Evolutionary conservation across 2,797 vertebrate species (phyloP), one percentile per base, ranked within the genome.

Genomic region (Nothura maculosa): DNA sequence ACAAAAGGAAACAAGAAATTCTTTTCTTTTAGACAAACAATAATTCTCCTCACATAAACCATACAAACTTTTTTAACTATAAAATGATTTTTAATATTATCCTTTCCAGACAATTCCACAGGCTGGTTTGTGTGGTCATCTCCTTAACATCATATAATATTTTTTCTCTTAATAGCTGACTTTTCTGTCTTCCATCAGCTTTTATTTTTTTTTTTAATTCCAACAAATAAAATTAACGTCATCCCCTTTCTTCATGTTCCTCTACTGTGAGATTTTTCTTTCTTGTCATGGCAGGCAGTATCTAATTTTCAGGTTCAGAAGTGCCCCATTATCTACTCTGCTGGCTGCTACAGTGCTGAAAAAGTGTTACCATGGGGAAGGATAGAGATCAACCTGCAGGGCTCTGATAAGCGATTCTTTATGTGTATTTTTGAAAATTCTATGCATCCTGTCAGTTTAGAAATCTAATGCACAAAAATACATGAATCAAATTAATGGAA

Each of bases 231-330:
- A 81, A 36, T 28, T 16, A 79, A 79, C 34, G 81, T 81, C 3
- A n/a, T 69, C 34, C 32, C 12, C 63, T 87, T 89, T 83, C 30
- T 68, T 83, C 68, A 27, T 80, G 55, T 68, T 30, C 34, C 16
- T 60, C n/a, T 30, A 72, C 18, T 1, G 1, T 28, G 24, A 80
- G 61, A 47, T 66, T 87, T 90, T 87, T 87, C 40, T 43, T 87
- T 87, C 74, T 75, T 62, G 85, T 81, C 64, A 75, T 87, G 84
- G 84, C 64, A 94, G 84, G 70, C 48, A 94, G 72, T 61, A 85
- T 87, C 72, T 95, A 85, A 95, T 94, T 95, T 96, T 94, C 93
- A 95, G 95, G 90, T 94, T 95, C 88, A 87, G 75, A 93, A 93
- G 64, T 77, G 73, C 48, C 47, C 94, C 83, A 85, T 96, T 94